phyloP scores from a whole-genome alignment of 2,888 invertebrate genomes.

The Geotrupes spiniger region DNA sequence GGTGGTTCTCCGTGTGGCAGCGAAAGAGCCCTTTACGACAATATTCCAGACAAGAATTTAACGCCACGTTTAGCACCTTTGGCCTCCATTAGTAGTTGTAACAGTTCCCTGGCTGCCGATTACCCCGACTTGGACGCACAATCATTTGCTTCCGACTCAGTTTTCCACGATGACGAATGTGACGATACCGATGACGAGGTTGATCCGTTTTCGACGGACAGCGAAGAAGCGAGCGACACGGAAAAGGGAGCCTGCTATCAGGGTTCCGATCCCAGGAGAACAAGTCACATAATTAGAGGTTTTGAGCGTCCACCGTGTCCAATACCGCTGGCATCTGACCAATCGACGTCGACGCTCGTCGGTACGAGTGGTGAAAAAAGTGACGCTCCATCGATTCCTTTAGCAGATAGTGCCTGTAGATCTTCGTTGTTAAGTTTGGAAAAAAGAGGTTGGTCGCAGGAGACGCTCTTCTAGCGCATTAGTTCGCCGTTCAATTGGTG shows the following conservation, averaged over 20 bases:
- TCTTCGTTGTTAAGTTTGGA: constrained; percentile 40
- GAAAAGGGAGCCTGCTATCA: constrained; percentile 37
- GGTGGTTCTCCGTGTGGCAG: constrained; percentile 79
- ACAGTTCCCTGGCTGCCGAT: constrained; percentile 63
- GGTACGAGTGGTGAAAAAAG: constrained; percentile 13
- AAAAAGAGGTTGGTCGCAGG: constrained; percentile 66
- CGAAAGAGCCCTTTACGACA: constrained; percentile 56
- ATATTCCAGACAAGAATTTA: constrained; percentile 35
- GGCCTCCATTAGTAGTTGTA: constrained; percentile 77
- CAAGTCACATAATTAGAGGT: constrained; percentile 25
- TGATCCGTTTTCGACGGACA: constrained; percentile 81
- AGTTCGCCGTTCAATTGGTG: constrained; percentile 19
- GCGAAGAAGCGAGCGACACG: constrained; percentile 62
- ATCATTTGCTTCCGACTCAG: constrained; percentile 73
- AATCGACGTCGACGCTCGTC: constrained; percentile 30
- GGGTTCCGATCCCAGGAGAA: constrained; percentile 15
- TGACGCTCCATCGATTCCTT: constrained; percentile 17
- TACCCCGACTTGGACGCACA: constrained; percentile 69
- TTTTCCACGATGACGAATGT: constrained; percentile 62
- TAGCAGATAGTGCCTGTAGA: constrained; percentile 22
- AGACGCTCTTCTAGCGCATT: constrained; percentile 71
- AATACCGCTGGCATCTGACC: constrained; percentile 33
- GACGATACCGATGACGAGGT: constrained; percentile 82
- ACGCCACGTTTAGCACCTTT: constrained; percentile 65
- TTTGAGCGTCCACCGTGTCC: constrained; percentile 2